phyloP scores from a whole-genome alignment of 2,797 vertebrate genomes.

The Paedocypris micromegethes region DNA sequence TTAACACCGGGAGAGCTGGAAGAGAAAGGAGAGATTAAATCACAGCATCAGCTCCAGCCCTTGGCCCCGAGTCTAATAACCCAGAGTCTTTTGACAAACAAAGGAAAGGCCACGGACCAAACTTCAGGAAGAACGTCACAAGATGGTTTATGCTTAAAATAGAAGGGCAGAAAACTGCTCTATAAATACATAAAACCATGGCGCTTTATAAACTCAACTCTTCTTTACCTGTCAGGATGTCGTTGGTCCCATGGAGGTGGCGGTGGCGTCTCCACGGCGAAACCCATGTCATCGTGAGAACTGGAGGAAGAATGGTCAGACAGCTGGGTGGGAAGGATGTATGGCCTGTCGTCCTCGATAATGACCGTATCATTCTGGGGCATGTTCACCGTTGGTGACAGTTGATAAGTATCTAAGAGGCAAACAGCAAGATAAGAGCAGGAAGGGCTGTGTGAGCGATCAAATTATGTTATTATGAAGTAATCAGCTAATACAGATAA shows the following conservation, averaged over 20 bases:
- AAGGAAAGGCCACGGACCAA: slow-evolving; percentile 28
- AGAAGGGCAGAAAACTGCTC: slow-evolving; percentile 18
- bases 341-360: slow-evolving; percentile 89
- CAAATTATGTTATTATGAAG: slow-evolving; percentile 2
- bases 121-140: slow-evolving; percentile 29
- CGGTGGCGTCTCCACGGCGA: slow-evolving; percentile 63
- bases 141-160: slow-evolving; percentile 13
- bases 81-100: slow-evolving; percentile 19
- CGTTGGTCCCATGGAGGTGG: slow-evolving; percentile 76
- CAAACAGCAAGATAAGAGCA: slow-evolving; percentile 27
- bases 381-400: slow-evolving; percentile 97
- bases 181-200: slow-evolving; percentile 12
- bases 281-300: slow-evolving; percentile 89
- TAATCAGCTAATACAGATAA: slow-evolving; percentile 11
- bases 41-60: slow-evolving; percentile 3
- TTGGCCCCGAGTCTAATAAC: slow-evolving; percentile 26
- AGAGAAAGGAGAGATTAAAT: neutral
- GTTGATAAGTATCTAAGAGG: slow-evolving; percentile 85
- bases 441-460: slow-evolving; percentile 8
- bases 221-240: slow-evolving; percentile 57
- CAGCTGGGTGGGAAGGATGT: slow-evolving; percentile 79
- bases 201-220: slow-evolving; percentile 16
- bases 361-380: slow-evolving; percentile 93
- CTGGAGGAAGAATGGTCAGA: slow-evolving; percentile 93
- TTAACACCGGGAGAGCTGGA: slow-evolving; percentile 67